phyloP scores from a whole-genome alignment of 2,113 vertebrate species.

The Hippocampus barbouri region DNA sequence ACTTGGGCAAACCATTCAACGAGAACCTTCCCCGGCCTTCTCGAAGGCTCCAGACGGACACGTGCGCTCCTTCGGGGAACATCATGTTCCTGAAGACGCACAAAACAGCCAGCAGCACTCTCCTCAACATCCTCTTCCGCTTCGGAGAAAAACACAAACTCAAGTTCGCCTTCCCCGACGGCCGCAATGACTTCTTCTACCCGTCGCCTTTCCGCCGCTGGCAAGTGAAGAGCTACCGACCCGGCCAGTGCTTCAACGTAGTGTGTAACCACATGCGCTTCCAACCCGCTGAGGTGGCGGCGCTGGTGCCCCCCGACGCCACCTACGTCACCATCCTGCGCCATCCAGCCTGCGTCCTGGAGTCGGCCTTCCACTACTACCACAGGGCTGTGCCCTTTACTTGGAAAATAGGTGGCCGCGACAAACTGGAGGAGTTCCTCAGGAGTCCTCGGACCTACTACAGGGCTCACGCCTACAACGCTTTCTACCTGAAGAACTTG shows the following conservation, averaged over 20 bases:
- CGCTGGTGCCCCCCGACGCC: slow-evolving; percentile 75
- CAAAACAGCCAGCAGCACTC: slow-evolving; percentile 93
- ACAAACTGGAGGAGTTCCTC: slow-evolving; percentile 83
- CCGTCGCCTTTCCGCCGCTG: slow-evolving; percentile 80
- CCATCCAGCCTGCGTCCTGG: slow-evolving; percentile 85
- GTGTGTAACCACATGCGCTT: slow-evolving; percentile 97
- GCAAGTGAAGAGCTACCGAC: slow-evolving; percentile 83
- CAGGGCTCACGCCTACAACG: slow-evolving; percentile 78
- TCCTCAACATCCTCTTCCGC: slow-evolving; percentile 94
- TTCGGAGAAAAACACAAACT: slow-evolving; percentile 87
- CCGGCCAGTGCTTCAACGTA: slow-evolving; percentile 86
- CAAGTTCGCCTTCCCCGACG: slow-evolving; percentile 84
- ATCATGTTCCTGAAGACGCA: slow-evolving; percentile 98
- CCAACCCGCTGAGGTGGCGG: slow-evolving; percentile 76
- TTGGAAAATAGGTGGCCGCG: slow-evolving; percentile 77
- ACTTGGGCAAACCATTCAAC: neutral
- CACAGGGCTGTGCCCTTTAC: slow-evolving; percentile 80
- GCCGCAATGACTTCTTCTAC: slow-evolving; percentile 91
- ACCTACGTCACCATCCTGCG: slow-evolving; percentile 85
- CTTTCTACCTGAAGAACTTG: slow-evolving; percentile 91
- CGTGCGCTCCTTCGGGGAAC: slow-evolving; percentile 76
- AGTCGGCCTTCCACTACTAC: slow-evolving; percentile 94
- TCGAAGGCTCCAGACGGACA: neutral
- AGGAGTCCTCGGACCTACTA: slow-evolving; percentile 78
- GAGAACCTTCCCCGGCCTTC: fast-evolving